Conservation (phyloP, 1,140 invertebrate genomes). For the Octopus bimaculoides region DNA sequence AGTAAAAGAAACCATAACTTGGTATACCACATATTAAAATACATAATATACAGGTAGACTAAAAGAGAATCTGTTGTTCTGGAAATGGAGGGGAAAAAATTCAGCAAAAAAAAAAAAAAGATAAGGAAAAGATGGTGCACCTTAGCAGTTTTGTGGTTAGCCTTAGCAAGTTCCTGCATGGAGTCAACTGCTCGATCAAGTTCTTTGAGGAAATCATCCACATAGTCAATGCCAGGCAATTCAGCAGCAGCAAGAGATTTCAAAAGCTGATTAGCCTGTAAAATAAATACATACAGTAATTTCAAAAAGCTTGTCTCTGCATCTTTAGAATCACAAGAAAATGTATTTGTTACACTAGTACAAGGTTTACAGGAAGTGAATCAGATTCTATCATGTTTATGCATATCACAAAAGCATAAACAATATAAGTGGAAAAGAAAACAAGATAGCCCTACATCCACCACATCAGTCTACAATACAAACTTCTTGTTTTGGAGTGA, state of each 20-base stretch:
- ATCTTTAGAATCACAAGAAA: no score
- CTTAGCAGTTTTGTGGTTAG: constrained; percentile 71
- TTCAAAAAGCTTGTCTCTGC: neutral
- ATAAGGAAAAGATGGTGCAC: constrained; percentile 39
- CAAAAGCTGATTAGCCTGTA: constrained; percentile 75
- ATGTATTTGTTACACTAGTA: no score
- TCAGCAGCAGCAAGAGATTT: constrained; percentile 74
- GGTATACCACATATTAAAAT: no score
- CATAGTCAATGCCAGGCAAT: constrained; percentile 71
- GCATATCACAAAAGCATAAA: no score
- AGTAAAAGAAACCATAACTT: no score
- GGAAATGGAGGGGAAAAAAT: neutral
- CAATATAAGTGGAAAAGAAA: no score
- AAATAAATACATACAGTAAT: constrained; percentile 17
- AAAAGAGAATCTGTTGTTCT: neutral
- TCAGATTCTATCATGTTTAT: no score
- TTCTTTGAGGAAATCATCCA: constrained; percentile 74
- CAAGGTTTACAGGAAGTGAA: no score
- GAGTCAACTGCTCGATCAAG: constrained; percentile 72
- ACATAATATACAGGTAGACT: no score
- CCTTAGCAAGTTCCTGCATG: constrained; percentile 70
- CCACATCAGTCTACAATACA: no score
- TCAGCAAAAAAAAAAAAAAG: neutral
- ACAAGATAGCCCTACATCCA: no score
- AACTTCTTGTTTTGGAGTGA: no score